Conservation (phyloP, 2,113 vertebrate species). For the Platanista minor region DNA sequence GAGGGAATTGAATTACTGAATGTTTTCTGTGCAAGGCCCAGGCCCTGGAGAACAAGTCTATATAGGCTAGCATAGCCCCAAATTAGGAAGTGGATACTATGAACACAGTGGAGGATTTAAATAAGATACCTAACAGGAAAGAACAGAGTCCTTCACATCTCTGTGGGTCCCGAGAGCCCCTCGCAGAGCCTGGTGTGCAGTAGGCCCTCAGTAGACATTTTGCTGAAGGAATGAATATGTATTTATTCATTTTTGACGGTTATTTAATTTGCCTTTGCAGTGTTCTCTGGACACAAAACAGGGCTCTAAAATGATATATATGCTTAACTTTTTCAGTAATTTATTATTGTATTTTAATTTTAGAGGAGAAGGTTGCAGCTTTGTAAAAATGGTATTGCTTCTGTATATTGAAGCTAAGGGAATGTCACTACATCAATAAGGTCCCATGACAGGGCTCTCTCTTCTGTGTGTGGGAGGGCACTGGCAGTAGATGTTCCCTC, state of each 20-base stretch:
- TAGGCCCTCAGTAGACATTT: not conserved
- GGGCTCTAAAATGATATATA: conserved; percentile 28
- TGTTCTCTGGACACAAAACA: conserved; percentile 1
- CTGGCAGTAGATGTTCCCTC: not conserved
- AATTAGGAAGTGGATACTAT: not conserved
- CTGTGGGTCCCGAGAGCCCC: not conserved
- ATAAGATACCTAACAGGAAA: conserved; percentile 18
- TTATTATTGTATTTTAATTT: conserved; percentile 46
- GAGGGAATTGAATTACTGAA: conserved; percentile 16
- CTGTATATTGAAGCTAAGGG: not conserved
- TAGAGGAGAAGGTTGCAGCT: conserved; percentile 18
- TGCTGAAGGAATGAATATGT: conserved; percentile 13
- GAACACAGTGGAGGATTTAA: conserved; percentile 13
- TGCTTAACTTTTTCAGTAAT: conserved; percentile 28
- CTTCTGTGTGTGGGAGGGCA: not conserved
- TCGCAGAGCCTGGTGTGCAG: not conserved
- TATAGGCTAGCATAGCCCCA: not conserved
- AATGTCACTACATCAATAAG: not conserved
- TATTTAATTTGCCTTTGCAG: conserved; percentile 51
- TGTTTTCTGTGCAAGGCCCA: conserved; percentile 31
- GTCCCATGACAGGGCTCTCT: not conserved
- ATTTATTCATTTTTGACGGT: conserved; percentile 19
- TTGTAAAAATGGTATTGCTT: not conserved
- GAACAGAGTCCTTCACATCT: not conserved
- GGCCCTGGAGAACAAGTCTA: not conserved